These are phyloP conservation scores for Lepidocolaptes lacrymiger DNA, from an alignment of 2,797 vertebrate species.

Conservation along the genomic window DNA sequence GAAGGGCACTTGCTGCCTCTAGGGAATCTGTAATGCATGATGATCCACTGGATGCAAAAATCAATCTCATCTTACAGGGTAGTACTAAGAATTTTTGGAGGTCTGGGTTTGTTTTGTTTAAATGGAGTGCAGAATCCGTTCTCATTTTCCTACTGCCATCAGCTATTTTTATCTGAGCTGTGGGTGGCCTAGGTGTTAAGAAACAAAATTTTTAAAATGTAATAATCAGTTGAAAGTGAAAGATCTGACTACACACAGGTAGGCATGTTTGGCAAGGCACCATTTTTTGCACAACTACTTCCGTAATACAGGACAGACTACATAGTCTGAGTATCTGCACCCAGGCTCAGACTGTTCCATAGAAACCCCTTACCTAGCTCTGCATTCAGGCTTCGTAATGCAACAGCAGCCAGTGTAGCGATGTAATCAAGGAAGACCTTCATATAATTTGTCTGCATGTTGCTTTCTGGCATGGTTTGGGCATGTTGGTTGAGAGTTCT, in stretches of 20 bases:
- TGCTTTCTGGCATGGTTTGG: conserved; percentile 69
- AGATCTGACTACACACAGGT: background rate
- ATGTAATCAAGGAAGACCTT: conserved; percentile 87
- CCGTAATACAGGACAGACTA: background rate
- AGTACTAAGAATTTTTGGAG: background rate
- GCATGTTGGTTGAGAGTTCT: conserved; percentile 82
- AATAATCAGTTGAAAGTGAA: background rate
- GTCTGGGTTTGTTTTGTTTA: background rate
- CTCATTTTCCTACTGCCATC: background rate
- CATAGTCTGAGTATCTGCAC: background rate
- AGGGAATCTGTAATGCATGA: background rate
- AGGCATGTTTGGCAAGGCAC: background rate
- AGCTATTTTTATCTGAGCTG: background rate
- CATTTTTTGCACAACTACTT: background rate
- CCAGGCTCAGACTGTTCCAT: background rate
- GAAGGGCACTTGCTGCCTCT: background rate
- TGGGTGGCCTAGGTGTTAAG: background rate
- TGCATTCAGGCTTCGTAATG: conserved; percentile 85
- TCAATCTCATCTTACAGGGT: background rate
- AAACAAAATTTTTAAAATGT: background rate
- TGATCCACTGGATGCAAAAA: background rate
- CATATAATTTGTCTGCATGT: conserved; percentile 78
- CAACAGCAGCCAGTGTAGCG: conserved; percentile 85
- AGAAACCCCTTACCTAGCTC: conserved; percentile 83
- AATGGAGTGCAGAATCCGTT: background rate